Conservation (phyloP, 2,113 vertebrate species). For the Oreochromis tanganicae region DNA sequence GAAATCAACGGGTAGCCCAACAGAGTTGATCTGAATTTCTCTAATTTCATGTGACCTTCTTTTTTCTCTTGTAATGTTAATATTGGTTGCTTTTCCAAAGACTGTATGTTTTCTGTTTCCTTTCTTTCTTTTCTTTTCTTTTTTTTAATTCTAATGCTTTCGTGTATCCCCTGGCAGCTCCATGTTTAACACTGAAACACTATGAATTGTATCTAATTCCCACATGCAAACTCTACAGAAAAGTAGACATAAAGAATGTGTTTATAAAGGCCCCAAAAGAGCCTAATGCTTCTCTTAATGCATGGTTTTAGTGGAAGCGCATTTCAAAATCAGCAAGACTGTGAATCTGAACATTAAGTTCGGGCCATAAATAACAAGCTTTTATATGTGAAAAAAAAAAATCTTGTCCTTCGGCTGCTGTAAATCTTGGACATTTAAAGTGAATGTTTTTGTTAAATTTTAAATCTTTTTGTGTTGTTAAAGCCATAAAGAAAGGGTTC, state of each 20-base stretch:
- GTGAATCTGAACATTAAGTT: neutral
- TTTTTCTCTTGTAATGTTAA: neutral
- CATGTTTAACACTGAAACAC: neutral
- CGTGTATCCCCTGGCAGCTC: neutral
- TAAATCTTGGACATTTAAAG: neutral
- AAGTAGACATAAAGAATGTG: neutral
- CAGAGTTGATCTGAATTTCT: neutral
- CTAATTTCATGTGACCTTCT: neutral
- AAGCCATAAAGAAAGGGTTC: neutral
- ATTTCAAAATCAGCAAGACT: neutral
- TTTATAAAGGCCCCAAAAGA: neutral
- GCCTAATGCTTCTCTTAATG: neutral
- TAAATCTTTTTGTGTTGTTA: neutral
- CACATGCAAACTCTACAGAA: neutral
- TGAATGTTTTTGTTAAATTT: neutral
- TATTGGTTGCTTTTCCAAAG: neutral
- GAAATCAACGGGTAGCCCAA: neutral
- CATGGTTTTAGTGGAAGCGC: neutral
- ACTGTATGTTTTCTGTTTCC: neutral
- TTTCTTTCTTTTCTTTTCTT: neutral
- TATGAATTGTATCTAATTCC: neutral
- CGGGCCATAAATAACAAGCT: neutral
- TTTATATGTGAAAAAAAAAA: neutral
- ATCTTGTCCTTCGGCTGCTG: accelerated
- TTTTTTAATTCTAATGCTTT: neutral